Percentiles rank a stretch among this genome's conserved stretches.
Conservation (phyloP, 2,888 invertebrate genomes). For the Caenorhabditis parvicauda region DNA sequence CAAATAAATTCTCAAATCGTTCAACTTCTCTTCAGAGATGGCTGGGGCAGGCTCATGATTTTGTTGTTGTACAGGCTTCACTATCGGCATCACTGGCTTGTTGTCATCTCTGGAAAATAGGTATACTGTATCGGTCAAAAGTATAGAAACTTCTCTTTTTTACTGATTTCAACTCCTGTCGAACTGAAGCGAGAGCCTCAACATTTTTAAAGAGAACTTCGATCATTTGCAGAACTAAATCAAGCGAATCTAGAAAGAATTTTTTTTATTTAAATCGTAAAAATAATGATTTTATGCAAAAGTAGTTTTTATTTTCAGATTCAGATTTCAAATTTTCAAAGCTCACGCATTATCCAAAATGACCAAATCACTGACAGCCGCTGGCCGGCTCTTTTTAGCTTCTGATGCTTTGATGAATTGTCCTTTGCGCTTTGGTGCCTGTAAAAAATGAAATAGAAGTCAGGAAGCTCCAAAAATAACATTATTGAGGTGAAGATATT, state of each 20-base stretch:
- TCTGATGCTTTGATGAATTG: constrained; percentile 24
- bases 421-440: constrained; percentile 11
- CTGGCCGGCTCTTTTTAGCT: constrained; percentile 21
- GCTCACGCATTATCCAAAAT: no score
- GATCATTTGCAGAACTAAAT: neutral
- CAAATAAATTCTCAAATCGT: neutral
- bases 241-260: neutral
- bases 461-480: no score
- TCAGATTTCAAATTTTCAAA: neutral
- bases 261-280: no score
- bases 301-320: no score
- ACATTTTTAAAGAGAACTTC: neutral
- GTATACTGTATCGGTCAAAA: no score
- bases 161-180: no score
- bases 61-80: neutral
- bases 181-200: no score
- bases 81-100: neutral
- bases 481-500: no score
- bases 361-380: no score
- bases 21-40: neutral
- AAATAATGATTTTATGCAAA: no score
- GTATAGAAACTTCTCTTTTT: no score
- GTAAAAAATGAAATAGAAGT: neutral
- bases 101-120: neutral
- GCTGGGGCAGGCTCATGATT: no score